A percentile compares a stretch with the other conserved stretches of the same genome.
Evolutionary conservation across 2,113 vertebrate species (phyloP).

Genomic region (mouse (Mus musculus)): DNA sequence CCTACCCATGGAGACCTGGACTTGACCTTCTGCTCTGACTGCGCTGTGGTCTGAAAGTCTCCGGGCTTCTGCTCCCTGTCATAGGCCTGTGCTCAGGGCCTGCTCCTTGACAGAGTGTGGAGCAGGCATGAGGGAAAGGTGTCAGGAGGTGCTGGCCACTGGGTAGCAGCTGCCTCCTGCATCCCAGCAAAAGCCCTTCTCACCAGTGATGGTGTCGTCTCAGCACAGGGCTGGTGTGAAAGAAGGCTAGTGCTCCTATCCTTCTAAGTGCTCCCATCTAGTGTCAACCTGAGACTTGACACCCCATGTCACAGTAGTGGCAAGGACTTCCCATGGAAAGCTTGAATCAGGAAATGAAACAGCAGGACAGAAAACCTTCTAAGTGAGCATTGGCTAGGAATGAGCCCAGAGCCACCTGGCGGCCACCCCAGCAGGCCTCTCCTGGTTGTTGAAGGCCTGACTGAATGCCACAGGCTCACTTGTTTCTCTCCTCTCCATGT

Average conservation of each 20-base stretch:
- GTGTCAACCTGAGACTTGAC: neutral
- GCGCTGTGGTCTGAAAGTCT: neutral
- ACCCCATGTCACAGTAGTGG: neutral
- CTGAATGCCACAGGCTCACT: neutral
- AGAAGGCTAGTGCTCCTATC: neutral
- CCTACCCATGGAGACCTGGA: neutral
- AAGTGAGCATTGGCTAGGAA: neutral
- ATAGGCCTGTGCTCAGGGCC: neutral
- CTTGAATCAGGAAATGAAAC: neutral
- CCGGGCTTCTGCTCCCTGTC: neutral
- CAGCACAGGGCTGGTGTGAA: neutral
- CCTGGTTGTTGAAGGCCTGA: accelerated
- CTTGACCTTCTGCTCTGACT: neutral
- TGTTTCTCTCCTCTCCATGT: neutral
- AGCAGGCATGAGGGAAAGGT: neutral
- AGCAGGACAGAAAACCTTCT: neutral
- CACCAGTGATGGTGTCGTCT: neutral
- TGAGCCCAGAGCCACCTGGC: neutral
- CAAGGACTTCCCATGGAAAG: neutral
- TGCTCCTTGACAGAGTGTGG: neutral
- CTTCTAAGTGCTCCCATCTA: neutral
- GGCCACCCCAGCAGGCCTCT: neutral
- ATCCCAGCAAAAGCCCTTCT: neutral
- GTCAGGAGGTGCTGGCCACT: neutral
- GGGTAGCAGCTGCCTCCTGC: neutral